Evolutionary conservation across 2,888 invertebrate species (phyloP), one percentile per base, ranked within the genome.

Genomic region (Chalcis sispes): DNA sequence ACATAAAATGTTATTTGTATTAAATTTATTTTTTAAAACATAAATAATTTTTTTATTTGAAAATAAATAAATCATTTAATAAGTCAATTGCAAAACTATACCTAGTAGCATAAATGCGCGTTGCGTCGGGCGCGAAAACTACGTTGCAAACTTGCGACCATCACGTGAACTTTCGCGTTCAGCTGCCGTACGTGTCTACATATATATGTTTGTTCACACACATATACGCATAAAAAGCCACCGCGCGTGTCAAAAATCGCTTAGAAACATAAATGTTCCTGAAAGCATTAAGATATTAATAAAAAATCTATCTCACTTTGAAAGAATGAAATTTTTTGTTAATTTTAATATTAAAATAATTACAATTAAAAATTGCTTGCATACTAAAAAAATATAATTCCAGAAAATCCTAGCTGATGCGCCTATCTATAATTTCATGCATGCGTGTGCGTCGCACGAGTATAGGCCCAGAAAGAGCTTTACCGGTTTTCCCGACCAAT

Each of bases 401-500:
- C n/a, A 15, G 4, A n/a, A 46, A 62, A 42, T 62, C 0, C n/a
- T n/a, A n/a, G 25, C 10, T 23, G 52, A 0, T n/a, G n/a, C 8
- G n/a, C n/a, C n/a, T n/a, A n/a, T n/a, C n/a, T n/a, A n/a, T n/a
- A n/a, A n/a, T n/a, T n/a, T n/a, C 8, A 56, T 15, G 62, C 8
- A 62, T 62, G 32, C 23, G n/a, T n/a, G n/a, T n/a, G n/a, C n/a
- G n/a, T n/a, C n/a, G n/a, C n/a, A n/a, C n/a, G n/a, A n/a, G n/a
- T n/a, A n/a, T 40, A 20, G 42, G 5, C n/a, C 61, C 29, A 50
- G 20, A 52, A 50, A 46, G 62, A 73, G 69, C 48, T 64, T 75
- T 64, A 59, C 70, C 75, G 75, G 75, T 50, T 75, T 65, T 58
- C 42, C 32, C n/a, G 15, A 7, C 75, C 71, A 75, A 75, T 66